phyloP scores from a whole-genome alignment of 1,140 invertebrate species.

The Bombus confusus region DNA sequence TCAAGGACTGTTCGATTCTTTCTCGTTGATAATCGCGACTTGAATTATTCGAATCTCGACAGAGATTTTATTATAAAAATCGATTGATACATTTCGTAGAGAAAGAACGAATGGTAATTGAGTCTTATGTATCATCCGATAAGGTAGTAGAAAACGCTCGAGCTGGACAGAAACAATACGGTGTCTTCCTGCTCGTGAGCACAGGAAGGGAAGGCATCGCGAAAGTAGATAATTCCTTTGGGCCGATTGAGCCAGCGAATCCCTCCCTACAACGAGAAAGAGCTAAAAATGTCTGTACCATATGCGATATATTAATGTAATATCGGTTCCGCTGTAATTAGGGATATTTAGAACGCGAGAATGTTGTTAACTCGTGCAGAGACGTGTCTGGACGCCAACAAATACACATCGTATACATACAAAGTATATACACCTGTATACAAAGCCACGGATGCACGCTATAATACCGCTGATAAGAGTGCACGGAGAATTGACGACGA shows the following conservation, averaged over 20 bases:
- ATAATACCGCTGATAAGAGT: not conserved
- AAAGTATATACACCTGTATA: not conserved
- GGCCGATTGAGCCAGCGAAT: conserved; percentile 64
- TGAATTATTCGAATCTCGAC: not conserved
- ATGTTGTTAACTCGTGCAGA: conserved; percentile 19
- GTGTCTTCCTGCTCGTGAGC: not conserved
- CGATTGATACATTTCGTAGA: too few relatives aligned
- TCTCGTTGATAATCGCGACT: not conserved
- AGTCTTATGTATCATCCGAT: not conserved
- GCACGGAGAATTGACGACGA: not conserved
- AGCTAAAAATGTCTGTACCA: conserved; percentile 26
- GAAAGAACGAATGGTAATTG: not conserved
- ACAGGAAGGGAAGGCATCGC: conserved; percentile 7
- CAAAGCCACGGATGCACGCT: not conserved
- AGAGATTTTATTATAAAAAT: not conserved
- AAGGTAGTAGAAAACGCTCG: not conserved
- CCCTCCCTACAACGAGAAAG: conserved; percentile 54
- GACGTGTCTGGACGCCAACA: conserved; percentile 21
- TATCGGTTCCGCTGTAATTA: conserved; percentile 43
- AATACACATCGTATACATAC: not conserved
- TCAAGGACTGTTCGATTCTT: not conserved
- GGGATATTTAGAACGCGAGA: conserved; percentile 23
- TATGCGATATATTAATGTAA: conserved; percentile 16
- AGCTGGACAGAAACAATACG: conserved; percentile 39
- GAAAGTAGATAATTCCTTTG: conserved; percentile 45